Conservation (phyloP, 2,797 vertebrate species). For the Rhynchotus rufescens region DNA sequence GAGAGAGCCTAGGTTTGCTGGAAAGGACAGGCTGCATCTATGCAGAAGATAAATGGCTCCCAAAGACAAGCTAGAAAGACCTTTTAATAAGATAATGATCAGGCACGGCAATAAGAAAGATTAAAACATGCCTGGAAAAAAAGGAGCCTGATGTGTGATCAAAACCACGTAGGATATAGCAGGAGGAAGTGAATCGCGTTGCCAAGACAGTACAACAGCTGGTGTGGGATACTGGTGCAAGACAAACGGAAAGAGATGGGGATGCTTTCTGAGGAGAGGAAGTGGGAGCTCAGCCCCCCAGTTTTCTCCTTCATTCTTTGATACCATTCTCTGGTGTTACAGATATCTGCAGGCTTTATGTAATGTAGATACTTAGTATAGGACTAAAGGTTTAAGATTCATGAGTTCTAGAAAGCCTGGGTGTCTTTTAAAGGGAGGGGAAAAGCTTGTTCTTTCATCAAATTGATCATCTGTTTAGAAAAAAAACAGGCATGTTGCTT, state of each 20-base stretch:
- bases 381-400: neutral
- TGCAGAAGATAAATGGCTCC: neutral
- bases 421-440: neutral
- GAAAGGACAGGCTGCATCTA: neutral
- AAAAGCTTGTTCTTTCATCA: neutral
- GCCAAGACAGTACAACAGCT: neutral
- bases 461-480: neutral
- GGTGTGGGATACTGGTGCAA: neutral
- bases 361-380: neutral
- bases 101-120: neutral
- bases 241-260: neutral
- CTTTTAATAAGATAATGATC: neutral
- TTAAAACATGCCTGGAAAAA: neutral
- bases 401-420: neutral
- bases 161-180: neutral
- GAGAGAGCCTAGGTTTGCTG: neutral
- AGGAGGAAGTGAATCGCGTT: neutral
- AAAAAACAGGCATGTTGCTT: neutral
- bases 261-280: neutral
- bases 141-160: neutral
- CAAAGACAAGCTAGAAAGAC: neutral
- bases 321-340: neutral
- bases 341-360: neutral
- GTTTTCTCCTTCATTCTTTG: neutral
- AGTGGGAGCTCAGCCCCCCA: neutral